These are phyloP conservation scores for Stegodyphus mimosarum DNA, from an alignment of 1,140 invertebrate species.

Conservation along the genomic window DNA sequence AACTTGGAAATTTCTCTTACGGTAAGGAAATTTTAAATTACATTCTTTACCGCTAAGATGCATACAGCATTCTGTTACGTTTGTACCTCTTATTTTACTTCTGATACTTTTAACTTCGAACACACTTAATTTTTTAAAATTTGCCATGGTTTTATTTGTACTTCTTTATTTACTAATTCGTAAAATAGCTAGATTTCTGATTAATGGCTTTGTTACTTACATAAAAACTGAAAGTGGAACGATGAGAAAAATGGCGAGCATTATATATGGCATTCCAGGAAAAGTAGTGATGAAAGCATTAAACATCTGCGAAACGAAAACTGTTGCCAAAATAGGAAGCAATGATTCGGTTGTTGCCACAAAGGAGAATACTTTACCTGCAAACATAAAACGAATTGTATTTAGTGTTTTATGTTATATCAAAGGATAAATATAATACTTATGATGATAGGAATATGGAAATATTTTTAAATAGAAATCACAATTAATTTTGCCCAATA, in stretches of 20 bases:
- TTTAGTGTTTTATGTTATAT: not conserved
- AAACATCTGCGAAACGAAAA: not conserved
- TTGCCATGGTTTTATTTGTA: too few relatives aligned
- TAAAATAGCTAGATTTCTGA: too few relatives aligned
- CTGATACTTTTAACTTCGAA: too few relatives aligned
- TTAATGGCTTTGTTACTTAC: not conserved
- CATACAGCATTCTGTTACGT: too few relatives aligned
- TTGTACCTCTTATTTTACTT: too few relatives aligned
- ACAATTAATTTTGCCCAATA: too few relatives aligned
- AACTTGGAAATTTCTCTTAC: too few relatives aligned
- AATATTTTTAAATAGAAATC: not conserved
- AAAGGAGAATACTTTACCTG: not conserved
- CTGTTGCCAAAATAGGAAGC: conserved; percentile 1
- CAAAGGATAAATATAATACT: not conserved
- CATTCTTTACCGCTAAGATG: too few relatives aligned
- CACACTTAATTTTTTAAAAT: too few relatives aligned
- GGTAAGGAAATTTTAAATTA: too few relatives aligned
- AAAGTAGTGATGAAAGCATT: not conserved
- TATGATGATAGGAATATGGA: not conserved
- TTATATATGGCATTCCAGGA: conserved; percentile 5
- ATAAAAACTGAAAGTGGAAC: not conserved
- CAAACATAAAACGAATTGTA: not conserved
- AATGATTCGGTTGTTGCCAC: not conserved
- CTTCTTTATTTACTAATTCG: too few relatives aligned
- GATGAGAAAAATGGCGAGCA: not conserved